A percentile compares a stretch with the other conserved stretches of the same genome.
Conservation (phyloP, 1,140 invertebrate species). For the Yoshiicerus persimilis region DNA sequence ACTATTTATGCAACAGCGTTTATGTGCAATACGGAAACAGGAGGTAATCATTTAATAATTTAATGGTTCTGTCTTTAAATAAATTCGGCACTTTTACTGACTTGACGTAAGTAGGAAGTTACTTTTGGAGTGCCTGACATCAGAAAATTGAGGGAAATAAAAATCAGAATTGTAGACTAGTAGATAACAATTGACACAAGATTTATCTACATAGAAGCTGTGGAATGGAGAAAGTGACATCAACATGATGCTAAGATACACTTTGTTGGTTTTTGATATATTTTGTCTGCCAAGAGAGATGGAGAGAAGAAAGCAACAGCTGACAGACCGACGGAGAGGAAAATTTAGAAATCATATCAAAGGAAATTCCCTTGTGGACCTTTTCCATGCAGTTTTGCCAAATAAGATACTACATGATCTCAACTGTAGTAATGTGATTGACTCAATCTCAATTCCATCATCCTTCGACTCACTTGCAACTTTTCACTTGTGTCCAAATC, state of each 20-base stretch:
- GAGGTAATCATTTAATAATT: too few relatives aligned
- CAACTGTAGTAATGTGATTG: background rate
- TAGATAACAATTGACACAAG: background rate
- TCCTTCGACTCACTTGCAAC: background rate
- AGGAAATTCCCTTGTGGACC: background rate
- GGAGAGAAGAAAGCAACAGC: background rate
- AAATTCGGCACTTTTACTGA: too few relatives aligned
- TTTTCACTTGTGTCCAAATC: background rate
- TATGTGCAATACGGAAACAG: too few relatives aligned
- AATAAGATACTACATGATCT: background rate
- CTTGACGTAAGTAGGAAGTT: too few relatives aligned
- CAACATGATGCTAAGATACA: background rate
- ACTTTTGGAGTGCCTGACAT: too few relatives aligned
- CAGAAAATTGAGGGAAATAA: too few relatives aligned
- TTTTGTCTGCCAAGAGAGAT: background rate
- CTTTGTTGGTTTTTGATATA: background rate
- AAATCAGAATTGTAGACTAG: too few relatives aligned
- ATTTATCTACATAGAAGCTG: background rate
- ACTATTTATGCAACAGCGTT: too few relatives aligned
- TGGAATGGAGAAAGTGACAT: background rate
- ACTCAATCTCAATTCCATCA: constrained; percentile 1
- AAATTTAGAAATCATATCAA: background rate
- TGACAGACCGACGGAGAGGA: background rate
- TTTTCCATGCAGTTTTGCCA: background rate
- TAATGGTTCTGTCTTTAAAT: too few relatives aligned